Percentiles rank a stretch among this genome's conserved stretches.
Evolutionary conservation across 1,140 invertebrate species (phyloP).

Genomic region (Eriosoma lanigerum): DNA sequence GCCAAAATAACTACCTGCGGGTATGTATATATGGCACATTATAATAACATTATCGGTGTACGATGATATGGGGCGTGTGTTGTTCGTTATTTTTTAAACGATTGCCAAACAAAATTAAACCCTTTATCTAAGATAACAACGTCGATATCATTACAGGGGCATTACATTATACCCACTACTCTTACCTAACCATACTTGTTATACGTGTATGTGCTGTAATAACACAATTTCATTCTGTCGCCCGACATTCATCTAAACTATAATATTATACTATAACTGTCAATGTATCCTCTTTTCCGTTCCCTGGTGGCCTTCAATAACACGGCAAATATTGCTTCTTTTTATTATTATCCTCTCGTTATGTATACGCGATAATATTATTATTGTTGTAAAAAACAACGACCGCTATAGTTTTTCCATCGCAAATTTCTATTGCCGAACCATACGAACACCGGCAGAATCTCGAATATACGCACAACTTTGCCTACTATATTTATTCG

Average conservation of each 20-base stretch:
- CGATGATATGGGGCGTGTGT: neutral
- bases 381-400: conserved; percentile 24
- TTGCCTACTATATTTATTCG: neutral
- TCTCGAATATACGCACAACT: neutral
- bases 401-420: neutral
- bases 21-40: neutral
- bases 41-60: neutral
- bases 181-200: no score
- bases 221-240: neutral
- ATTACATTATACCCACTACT: no score
- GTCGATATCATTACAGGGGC: neutral
- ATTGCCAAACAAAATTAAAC: conserved; percentile 7
- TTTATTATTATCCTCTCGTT: conserved; percentile 5
- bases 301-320: neutral
- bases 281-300: neutral
- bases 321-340: neutral
- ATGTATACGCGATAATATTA: neutral
- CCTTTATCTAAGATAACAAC: neutral
- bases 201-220: neutral
- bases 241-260: neutral
- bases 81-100: neutral
- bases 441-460: neutral
- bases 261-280: neutral
- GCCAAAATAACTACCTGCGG: neutral
- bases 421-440: neutral